Conservation (phyloP, 2,888 invertebrate genomes). For the Drosophila robusta region DNA sequence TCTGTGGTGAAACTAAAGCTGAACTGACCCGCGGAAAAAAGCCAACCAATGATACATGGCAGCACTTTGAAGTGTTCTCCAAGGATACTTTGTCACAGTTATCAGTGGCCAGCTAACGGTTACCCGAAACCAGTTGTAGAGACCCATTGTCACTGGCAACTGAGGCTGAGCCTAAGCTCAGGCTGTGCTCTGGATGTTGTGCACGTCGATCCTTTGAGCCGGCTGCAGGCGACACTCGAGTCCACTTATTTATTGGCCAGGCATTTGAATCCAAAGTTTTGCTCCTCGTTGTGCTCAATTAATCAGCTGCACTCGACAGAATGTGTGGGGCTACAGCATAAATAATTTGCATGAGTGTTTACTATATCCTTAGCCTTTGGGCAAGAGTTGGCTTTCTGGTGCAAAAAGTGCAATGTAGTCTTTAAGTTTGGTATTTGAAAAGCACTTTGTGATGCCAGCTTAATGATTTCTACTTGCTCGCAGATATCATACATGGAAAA, state of each 20-base stretch:
- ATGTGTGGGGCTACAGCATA: neutral
- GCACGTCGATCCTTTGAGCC: slow-evolving; percentile 11
- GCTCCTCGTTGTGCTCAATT: slow-evolving; percentile 2
- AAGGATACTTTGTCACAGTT: slow-evolving; percentile 18
- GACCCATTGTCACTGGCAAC: slow-evolving; percentile 13
- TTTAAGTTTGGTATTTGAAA: neutral
- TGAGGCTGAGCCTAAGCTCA: neutral
- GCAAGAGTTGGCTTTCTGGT: neutral
- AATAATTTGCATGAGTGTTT: slow-evolving; percentile 6
- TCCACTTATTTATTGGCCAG: slow-evolving; percentile 14
- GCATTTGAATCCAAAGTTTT: slow-evolving; percentile 5
- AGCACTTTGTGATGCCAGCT: neutral
- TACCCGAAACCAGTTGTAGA: neutral
- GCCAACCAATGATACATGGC: slow-evolving; percentile 3
- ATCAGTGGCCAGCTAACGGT: neutral
- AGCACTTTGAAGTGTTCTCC: slow-evolving; percentile 7
- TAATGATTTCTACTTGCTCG: slow-evolving; percentile 52
- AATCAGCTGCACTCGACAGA: neutral
- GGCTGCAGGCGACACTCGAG: slow-evolving; percentile 8
- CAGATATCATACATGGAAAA: slow-evolving; percentile 97
- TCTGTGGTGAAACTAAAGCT: neutral
- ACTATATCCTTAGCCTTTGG: neutral
- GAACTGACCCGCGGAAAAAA: neutral
- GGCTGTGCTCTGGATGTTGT: neutral
- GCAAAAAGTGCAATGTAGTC: neutral